phyloP scores from a whole-genome alignment of 2,113 vertebrate genomes.

The Sula dactylatra region DNA sequence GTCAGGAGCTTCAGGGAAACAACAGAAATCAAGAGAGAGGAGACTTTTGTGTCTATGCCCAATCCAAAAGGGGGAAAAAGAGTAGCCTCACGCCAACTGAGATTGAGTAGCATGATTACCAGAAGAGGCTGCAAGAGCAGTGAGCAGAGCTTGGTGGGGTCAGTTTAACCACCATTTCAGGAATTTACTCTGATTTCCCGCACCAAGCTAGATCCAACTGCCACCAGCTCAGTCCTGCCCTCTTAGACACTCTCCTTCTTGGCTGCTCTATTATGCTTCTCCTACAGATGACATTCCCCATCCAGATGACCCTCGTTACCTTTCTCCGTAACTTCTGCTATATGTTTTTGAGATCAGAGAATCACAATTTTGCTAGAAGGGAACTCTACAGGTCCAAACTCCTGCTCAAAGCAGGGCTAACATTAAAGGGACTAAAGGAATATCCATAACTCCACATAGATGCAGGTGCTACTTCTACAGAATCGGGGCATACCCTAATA shows the following conservation, averaged over 20 bases:
- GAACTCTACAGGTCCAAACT: not conserved
- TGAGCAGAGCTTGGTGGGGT: not conserved
- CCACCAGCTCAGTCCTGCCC: not conserved
- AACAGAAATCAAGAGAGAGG: not conserved
- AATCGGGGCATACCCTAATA: not conserved
- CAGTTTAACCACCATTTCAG: not conserved
- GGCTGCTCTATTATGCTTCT: not conserved
- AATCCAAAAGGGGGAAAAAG: not conserved
- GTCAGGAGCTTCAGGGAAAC: not conserved
- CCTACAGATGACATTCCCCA: not conserved
- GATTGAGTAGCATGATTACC: not conserved
- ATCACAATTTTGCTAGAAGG: not conserved
- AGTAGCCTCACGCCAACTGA: not conserved
- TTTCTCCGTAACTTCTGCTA: not conserved
- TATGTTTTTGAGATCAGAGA: not conserved
- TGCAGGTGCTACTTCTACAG: not conserved
- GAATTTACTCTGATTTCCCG: not conserved
- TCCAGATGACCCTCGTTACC: not conserved
- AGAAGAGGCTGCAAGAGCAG: conserved; percentile 48
- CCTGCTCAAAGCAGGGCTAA: not conserved
- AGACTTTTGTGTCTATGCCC: not conserved
- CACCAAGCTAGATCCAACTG: not conserved
- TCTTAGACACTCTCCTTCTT: not conserved
- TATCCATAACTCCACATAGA: not conserved
- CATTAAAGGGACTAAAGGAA: not conserved